Conservation (phyloP, 2,888 invertebrate genomes). For the Protophormia terraenovae region DNA sequence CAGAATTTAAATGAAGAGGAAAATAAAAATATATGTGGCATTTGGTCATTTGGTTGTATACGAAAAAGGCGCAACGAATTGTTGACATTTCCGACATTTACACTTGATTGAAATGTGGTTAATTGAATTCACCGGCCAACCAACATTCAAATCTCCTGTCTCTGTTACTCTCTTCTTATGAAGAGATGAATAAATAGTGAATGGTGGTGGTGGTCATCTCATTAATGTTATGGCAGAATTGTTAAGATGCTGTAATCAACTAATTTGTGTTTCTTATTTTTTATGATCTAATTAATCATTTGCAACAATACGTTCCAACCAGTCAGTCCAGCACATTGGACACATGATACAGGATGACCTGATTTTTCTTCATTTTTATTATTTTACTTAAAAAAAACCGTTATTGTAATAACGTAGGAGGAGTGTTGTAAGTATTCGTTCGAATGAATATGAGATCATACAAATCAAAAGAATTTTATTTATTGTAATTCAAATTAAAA, state of each 20-base stretch:
- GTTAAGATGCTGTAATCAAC: constrained; percentile 65
- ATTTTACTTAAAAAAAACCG: constrained; percentile 28
- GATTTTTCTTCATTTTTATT: constrained; percentile 44
- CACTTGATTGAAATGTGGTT: constrained; percentile 73
- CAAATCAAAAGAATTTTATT: constrained; percentile 41
- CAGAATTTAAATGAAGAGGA: background rate
- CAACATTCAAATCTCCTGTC: constrained; percentile 41
- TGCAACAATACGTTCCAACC: constrained; percentile 32
- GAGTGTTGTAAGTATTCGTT: background rate
- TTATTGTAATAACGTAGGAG: constrained; percentile 43
- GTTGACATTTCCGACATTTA: constrained; percentile 73
- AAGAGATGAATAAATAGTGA: constrained; percentile 12
- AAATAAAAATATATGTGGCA: constrained; percentile 49
- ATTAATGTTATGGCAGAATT: constrained; percentile 54
- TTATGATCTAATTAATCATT: constrained; percentile 68
- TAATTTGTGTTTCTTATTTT: constrained; percentile 62
- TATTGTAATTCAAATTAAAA: constrained; percentile 40
- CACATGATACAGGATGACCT: constrained; percentile 62
- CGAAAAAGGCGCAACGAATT: constrained; percentile 71
- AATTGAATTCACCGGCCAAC: constrained; percentile 70
- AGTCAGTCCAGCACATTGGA: background rate
- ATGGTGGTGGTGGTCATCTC: constrained; percentile 51
- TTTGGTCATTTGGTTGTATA: constrained; percentile 62
- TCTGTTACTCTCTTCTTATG: background rate
- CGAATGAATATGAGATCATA: background rate